Percentiles rank a stretch among this genome's conserved stretches.
phyloP scores from a whole-genome alignment of 2,888 invertebrate genomes.

The Homarus gammarus region DNA sequence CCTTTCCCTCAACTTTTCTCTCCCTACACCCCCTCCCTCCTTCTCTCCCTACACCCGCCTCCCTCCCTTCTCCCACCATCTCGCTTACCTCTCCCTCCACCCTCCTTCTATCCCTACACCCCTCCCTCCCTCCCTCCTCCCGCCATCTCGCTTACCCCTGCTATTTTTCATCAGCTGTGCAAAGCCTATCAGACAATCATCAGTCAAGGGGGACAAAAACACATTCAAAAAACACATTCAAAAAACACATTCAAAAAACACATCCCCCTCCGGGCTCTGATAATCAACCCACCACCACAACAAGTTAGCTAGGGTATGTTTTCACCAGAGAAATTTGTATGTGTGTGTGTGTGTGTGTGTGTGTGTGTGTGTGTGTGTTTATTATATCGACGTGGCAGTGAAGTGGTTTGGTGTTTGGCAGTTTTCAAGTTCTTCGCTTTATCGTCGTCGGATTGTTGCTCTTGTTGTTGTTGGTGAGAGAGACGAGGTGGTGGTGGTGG shows the following conservation, averaged over 20 bases:
- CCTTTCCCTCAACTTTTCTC: neutral
- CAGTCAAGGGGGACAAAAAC: constrained; percentile 71
- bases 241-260: constrained; percentile 50
- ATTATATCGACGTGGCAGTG: neutral
- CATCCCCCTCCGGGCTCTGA: constrained; percentile 39
- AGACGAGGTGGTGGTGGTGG: neutral
- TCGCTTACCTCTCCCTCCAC: constrained; percentile 18
- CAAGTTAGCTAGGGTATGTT: constrained; percentile 48
- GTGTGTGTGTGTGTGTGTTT: neutral
- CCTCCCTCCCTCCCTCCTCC: neutral
- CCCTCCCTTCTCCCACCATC: neutral
- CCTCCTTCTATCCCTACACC: constrained; percentile 6
- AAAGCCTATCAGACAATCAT: constrained; percentile 73
- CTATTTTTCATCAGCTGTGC: constrained; percentile 70
- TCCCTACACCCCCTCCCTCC: neutral
- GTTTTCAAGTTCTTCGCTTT: neutral
- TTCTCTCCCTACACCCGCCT: constrained; percentile 20
- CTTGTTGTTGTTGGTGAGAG: neutral
- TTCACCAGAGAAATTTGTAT: constrained; percentile 28
- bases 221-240: constrained; percentile 67
- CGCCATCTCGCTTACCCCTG: constrained; percentile 37
- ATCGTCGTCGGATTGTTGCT: neutral
- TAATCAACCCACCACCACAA: constrained; percentile 58
- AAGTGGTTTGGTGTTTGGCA: neutral
- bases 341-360: neutral